Percentiles rank a stretch among this genome's conserved stretches.
These are phyloP conservation scores for Sarcophilus harrisii DNA, from an alignment of 2,797 vertebrate species.

Conservation along the genomic window DNA sequence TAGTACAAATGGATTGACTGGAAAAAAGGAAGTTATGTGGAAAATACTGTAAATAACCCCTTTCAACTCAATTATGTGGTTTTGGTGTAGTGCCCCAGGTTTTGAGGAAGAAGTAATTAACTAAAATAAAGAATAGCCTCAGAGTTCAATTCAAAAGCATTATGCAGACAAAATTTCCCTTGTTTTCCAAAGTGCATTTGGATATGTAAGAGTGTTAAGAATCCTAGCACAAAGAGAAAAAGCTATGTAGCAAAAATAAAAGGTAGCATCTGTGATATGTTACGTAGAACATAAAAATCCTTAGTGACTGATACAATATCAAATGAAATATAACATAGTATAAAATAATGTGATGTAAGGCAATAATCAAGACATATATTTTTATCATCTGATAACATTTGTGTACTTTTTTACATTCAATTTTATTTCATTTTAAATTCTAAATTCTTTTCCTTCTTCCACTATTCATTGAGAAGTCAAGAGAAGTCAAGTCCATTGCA, in stretches of 20 bases:
- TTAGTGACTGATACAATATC: slow-evolving; percentile 37
- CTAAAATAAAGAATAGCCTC: slow-evolving; percentile 68
- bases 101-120: slow-evolving; percentile 71
- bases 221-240: slow-evolving; percentile 12
- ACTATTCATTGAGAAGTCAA: too few relatives aligned
- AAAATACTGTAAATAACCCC: slow-evolving; percentile 79
- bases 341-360: too few relatives aligned
- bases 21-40: slow-evolving; percentile 74
- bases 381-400: too few relatives aligned
- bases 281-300: not conserved
- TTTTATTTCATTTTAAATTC: too few relatives aligned
- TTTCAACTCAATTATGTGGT: slow-evolving; percentile 77
- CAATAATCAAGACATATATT: too few relatives aligned
- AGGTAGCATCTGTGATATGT: slow-evolving; percentile 18
- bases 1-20: slow-evolving; percentile 69
- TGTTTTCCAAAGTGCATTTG: slow-evolving; percentile 63
- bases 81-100: slow-evolving; percentile 55
- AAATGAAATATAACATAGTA: slow-evolving; percentile 10
- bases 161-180: slow-evolving; percentile 63
- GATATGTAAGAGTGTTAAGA: not conserved
- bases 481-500: too few relatives aligned
- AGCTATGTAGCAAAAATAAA: not conserved
- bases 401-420: too few relatives aligned
- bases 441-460: too few relatives aligned
- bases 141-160: slow-evolving; percentile 65